Evolutionary conservation across 2,113 vertebrate genomes (phyloP).

Genomic region (Sardina pilchardus): DNA sequence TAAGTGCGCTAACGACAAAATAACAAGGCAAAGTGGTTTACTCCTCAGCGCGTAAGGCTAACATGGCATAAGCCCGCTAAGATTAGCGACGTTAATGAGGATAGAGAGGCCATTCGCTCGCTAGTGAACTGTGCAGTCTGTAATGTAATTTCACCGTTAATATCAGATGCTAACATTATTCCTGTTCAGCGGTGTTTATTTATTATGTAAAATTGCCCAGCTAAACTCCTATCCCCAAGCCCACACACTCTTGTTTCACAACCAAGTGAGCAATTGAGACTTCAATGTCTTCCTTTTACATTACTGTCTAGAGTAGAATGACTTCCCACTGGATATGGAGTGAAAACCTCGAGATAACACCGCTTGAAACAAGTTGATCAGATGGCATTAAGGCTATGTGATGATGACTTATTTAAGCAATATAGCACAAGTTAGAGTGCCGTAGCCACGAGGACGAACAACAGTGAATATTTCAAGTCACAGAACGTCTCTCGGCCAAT

Average conservation of each 20-base stretch:
- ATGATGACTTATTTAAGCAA: too few species aligned
- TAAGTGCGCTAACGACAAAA: slow-evolving; percentile 70
- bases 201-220: neutral
- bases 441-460: too few species aligned
- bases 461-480: too few species aligned
- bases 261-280: neutral
- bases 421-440: too few species aligned
- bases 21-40: slow-evolving; percentile 66
- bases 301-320: neutral
- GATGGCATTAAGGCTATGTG: too few species aligned
- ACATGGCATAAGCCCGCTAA: neutral
- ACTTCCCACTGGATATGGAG: too few species aligned
- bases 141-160: neutral
- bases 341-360: too few species aligned
- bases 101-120: neutral
- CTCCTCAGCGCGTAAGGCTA: slow-evolving; percentile 54
- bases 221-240: neutral
- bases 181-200: neutral
- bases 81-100: neutral
- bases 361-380: too few species aligned
- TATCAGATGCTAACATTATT: neutral
- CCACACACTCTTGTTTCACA: neutral
- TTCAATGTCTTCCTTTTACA: neutral
- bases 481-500: too few species aligned
- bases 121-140: neutral